phyloP scores from a whole-genome alignment of 2,113 vertebrate species.

The Cairina moschata region DNA sequence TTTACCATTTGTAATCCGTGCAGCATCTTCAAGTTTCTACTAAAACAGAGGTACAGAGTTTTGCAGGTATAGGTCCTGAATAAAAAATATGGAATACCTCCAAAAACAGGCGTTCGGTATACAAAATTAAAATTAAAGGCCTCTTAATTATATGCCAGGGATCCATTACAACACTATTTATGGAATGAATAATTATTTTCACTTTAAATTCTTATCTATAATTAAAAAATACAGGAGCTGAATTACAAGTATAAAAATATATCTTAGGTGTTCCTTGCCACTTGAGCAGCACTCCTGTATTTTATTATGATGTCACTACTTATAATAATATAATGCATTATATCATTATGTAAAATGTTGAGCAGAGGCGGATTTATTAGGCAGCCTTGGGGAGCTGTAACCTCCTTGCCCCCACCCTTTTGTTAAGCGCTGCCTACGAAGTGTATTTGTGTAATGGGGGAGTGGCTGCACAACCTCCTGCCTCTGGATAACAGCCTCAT shows the following conservation, averaged over 20 bases:
- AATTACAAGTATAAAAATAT: slow-evolving; percentile 29
- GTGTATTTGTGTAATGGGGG: not conserved
- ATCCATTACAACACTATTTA: slow-evolving; percentile 37
- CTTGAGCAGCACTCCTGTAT: slow-evolving; percentile 17
- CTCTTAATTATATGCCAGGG: slow-evolving; percentile 50
- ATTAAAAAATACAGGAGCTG: slow-evolving; percentile 57
- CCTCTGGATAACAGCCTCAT: not conserved
- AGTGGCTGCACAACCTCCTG: slow-evolving; percentile 10
- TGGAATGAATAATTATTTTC: slow-evolving; percentile 62
- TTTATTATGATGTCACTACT: slow-evolving; percentile 54
- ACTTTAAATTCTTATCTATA: slow-evolving; percentile 67
- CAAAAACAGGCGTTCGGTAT: not conserved
- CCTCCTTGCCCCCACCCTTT: slow-evolving; percentile 18
- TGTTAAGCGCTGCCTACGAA: not conserved
- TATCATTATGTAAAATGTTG: slow-evolving; percentile 51
- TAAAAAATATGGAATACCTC: slow-evolving; percentile 1
- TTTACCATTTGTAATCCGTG: not conserved
- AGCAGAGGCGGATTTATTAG: slow-evolving; percentile 52
- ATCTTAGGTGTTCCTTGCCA: slow-evolving; percentile 52
- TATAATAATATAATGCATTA: slow-evolving; percentile 23
- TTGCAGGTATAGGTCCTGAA: not conserved
- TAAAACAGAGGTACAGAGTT: not conserved
- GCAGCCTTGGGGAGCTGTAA: slow-evolving; percentile 21
- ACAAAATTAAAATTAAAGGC: slow-evolving; percentile 60
- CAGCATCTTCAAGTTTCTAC: not conserved